These are phyloP conservation scores for Sarcoramphus papa DNA, from an alignment of 2,797 vertebrate species.

Conservation along the genomic window DNA sequence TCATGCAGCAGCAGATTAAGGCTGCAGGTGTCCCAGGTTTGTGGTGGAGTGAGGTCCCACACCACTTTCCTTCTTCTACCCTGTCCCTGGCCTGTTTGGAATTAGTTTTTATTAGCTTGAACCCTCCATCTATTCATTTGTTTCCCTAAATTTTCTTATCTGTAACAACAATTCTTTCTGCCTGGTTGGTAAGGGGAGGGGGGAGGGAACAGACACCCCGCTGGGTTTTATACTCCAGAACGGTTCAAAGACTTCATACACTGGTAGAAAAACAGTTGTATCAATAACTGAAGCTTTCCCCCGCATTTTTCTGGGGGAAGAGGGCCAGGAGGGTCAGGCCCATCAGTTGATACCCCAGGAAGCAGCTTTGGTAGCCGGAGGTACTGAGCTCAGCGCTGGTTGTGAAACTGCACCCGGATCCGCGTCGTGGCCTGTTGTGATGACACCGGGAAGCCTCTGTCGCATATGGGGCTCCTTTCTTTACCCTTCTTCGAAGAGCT, in stretches of 20 bases:
- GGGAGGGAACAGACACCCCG: accelerated
- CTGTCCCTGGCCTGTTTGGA: not conserved
- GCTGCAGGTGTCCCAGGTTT: not conserved
- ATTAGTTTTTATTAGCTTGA: not conserved
- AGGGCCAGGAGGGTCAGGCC: not conserved
- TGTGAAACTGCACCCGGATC: not conserved
- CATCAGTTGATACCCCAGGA: not conserved
- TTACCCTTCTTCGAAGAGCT: not conserved
- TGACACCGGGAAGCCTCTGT: not conserved
- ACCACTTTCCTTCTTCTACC: not conserved
- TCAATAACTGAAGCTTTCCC: not conserved
- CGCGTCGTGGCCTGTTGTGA: accelerated
- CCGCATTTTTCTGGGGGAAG: not conserved
- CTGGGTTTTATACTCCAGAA: not conserved
- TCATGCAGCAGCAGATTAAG: not conserved
- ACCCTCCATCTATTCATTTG: not conserved
- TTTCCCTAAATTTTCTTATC: not conserved
- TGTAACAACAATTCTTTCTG: not conserved
- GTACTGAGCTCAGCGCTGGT: not conserved
- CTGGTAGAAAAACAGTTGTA: not conserved
- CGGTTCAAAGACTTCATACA: not conserved
- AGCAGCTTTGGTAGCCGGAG: not conserved
- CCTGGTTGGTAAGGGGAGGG: not conserved
- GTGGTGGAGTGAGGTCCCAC: not conserved
- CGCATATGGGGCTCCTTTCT: not conserved